phyloP scores from a whole-genome alignment of 64 coral and sea anemone genomes.

The Actinia equina region DNA sequence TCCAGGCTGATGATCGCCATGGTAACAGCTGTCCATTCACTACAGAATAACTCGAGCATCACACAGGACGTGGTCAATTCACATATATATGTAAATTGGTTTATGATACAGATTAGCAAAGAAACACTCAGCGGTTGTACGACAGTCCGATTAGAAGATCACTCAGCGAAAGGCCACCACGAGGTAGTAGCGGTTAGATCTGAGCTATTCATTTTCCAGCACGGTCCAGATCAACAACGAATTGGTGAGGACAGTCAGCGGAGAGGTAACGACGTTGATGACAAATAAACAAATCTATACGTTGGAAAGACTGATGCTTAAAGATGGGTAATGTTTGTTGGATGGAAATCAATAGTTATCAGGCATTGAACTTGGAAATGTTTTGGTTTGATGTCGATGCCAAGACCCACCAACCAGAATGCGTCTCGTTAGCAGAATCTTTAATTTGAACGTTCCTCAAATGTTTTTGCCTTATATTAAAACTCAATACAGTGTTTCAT shows the following conservation, averaged over 20 bases:
- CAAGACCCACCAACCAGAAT: too few species aligned
- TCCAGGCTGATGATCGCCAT: background rate
- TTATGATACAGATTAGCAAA: background rate
- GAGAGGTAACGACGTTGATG: background rate
- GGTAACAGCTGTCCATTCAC: background rate
- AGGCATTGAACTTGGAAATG: background rate
- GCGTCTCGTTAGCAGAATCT: too few species aligned
- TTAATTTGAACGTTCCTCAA: too few species aligned
- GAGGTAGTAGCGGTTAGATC: background rate
- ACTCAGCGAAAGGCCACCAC: background rate
- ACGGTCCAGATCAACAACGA: background rate
- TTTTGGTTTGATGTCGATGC: background rate
- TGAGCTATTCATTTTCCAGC: background rate
- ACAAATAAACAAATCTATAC: background rate
- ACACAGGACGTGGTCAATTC: background rate
- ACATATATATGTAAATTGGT: background rate
- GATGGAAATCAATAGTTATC: background rate
- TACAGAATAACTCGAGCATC: background rate
- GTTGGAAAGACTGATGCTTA: background rate
- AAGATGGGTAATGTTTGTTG: background rate
- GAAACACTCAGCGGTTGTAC: background rate
- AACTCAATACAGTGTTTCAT: too few species aligned
- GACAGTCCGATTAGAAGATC: background rate
- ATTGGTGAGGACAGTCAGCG: background rate
- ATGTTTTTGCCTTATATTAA: too few species aligned